Evolutionary conservation across 2,797 vertebrate genomes (phyloP).

Genomic region (Rhinophrynus dorsalis): DNA sequence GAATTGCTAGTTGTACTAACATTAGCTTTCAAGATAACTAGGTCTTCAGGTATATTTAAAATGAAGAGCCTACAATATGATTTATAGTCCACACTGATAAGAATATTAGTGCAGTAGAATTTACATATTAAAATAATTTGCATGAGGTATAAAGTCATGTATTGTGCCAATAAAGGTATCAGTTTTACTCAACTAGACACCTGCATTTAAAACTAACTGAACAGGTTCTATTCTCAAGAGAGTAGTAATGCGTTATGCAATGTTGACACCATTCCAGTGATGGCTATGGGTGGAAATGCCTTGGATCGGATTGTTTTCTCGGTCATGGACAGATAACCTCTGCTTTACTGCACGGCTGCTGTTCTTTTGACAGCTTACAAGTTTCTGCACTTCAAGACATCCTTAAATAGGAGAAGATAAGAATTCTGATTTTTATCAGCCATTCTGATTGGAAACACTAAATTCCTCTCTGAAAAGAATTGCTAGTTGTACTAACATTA

Average conservation of each 20-base stretch:
- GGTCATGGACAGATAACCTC: not conserved
- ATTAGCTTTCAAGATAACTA: too few relatives aligned
- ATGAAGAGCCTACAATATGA: too few relatives aligned
- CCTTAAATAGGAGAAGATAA: constrained; percentile 18
- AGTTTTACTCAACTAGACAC: too few relatives aligned
- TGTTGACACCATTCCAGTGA: not conserved
- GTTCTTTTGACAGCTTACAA: not conserved
- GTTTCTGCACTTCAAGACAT: not conserved
- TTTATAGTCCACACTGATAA: too few relatives aligned
- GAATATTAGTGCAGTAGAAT: too few relatives aligned
- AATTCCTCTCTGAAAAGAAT: not conserved
- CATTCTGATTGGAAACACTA: not conserved
- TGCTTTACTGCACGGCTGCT: not conserved
- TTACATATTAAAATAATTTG: too few relatives aligned
- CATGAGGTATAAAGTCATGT: too few relatives aligned
- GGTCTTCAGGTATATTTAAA: too few relatives aligned
- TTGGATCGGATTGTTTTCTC: not conserved
- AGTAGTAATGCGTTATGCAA: too few relatives aligned
- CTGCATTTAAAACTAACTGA: too few relatives aligned
- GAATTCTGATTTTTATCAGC: not conserved
- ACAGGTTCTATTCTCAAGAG: too few relatives aligned
- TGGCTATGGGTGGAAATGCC: not conserved
- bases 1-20: not conserved
- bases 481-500: not conserved
- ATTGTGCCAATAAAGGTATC: too few relatives aligned